Conservation (phyloP, 2,113 vertebrate species). For the Canis aureus region DNA sequence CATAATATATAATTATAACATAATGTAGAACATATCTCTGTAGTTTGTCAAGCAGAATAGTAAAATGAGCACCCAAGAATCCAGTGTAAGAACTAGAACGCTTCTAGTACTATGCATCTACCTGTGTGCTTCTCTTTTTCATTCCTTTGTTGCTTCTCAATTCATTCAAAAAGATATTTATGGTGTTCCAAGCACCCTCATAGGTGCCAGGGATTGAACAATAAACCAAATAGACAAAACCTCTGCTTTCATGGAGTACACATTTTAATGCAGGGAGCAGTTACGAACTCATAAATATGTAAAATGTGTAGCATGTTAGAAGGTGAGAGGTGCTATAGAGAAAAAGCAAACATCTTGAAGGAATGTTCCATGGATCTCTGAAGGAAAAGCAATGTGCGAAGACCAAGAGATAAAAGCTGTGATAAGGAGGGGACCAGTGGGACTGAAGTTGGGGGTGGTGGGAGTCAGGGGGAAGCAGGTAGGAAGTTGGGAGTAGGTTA, state of each 20-base stretch:
- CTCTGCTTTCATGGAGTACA: neutral
- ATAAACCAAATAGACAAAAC: neutral
- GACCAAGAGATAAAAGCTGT: neutral
- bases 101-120: neutral
- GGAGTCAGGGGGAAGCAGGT: neutral
- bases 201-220: neutral
- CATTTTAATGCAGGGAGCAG: neutral
- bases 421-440: neutral
- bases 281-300: neutral
- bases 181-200: neutral
- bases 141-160: neutral
- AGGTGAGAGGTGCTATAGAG: neutral
- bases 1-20: neutral
- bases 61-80: neutral
- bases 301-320: neutral
- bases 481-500: neutral
- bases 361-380: neutral
- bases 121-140: neutral
- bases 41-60: neutral
- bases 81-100: neutral
- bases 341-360: neutral
- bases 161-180: neutral
- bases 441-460: neutral
- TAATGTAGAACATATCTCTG: neutral
- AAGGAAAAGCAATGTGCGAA: neutral